phyloP scores from a whole-genome alignment of 2,113 vertebrate genomes.

The Sinocyclocheilus maitianheensis region DNA sequence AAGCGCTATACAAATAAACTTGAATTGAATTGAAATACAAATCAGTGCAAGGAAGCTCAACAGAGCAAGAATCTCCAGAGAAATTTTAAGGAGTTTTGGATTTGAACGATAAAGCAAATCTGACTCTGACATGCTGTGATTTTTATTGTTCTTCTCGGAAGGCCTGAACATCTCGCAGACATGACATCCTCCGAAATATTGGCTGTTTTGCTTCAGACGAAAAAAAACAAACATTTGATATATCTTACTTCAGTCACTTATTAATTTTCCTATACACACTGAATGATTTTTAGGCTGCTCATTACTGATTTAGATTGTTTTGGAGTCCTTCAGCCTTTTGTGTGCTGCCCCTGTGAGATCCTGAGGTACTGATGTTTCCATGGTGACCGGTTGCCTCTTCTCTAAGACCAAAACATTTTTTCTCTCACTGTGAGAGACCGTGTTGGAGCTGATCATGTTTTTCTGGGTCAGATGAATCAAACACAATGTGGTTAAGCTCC shows the following conservation, averaged over 20 bases:
- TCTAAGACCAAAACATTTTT: slow-evolving; percentile 44
- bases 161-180: neutral
- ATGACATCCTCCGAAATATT: neutral
- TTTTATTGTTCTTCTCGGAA: neutral
- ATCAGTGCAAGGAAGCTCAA: neutral
- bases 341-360: slow-evolving; percentile 26
- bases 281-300: slow-evolving; percentile 37
- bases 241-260: neutral
- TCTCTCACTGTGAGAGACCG: slow-evolving; percentile 17
- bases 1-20: too few species aligned
- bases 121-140: neutral
- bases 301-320: slow-evolving; percentile 41
- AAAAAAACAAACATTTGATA: neutral
- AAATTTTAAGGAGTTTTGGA: neutral
- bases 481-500: slow-evolving; percentile 38
- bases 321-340: slow-evolving; percentile 47
- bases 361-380: slow-evolving; percentile 57
- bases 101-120: neutral
- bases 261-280: slow-evolving; percentile 7
- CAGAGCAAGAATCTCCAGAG: neutral
- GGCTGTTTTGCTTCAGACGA: neutral
- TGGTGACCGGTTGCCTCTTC: slow-evolving; percentile 56
- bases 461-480: slow-evolving; percentile 58
- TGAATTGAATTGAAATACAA: too few species aligned
- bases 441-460: slow-evolving; percentile 55